Evolutionary conservation across 23 tunicate genomes (phyloP).

Genomic region (Corella eumyota): DNA sequence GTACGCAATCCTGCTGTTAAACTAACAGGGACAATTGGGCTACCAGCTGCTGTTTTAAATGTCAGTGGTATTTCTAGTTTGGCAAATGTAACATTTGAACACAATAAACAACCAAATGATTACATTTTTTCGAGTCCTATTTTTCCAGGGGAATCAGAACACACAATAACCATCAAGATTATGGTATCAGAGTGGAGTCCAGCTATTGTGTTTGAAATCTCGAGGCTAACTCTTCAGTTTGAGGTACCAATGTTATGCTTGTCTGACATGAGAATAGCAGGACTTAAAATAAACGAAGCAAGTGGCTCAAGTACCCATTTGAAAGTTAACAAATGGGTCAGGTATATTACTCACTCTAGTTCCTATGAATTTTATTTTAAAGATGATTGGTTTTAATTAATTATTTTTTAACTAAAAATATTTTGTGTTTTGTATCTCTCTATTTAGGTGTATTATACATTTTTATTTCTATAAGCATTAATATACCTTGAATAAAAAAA

Average conservation of each 20-base stretch:
- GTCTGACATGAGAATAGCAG: slow-evolving; percentile 15
- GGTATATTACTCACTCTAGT: slow-evolving; percentile 17
- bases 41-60: slow-evolving; percentile 12
- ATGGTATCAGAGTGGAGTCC: slow-evolving; percentile 22
- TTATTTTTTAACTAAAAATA: too few species aligned
- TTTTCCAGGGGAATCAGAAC: slow-evolving; percentile 32
- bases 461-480: too few species aligned
- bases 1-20: slow-evolving; percentile 27
- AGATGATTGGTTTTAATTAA: slow-evolving; percentile 35
- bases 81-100: slow-evolving; percentile 11
- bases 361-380: slow-evolving; percentile 31
- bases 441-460: too few species aligned
- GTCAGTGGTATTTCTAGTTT: slow-evolving; percentile 15
- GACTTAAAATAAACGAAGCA: slow-evolving; percentile 7
- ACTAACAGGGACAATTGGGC: slow-evolving; percentile 12
- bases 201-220: slow-evolving; percentile 15
- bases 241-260: slow-evolving; percentile 45
- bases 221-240: slow-evolving; percentile 16
- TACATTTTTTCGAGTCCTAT: slow-evolving; percentile 17
- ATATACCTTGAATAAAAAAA: too few species aligned
- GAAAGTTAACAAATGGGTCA: slow-evolving; percentile 9
- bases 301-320: background rate
- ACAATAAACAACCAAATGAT: slow-evolving; percentile 3
- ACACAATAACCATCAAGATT: slow-evolving; percentile 5
- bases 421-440: too few species aligned